These are phyloP conservation scores for Simalia tracyae DNA, from an alignment of 2,797 vertebrate species.

Conservation along the genomic window DNA sequence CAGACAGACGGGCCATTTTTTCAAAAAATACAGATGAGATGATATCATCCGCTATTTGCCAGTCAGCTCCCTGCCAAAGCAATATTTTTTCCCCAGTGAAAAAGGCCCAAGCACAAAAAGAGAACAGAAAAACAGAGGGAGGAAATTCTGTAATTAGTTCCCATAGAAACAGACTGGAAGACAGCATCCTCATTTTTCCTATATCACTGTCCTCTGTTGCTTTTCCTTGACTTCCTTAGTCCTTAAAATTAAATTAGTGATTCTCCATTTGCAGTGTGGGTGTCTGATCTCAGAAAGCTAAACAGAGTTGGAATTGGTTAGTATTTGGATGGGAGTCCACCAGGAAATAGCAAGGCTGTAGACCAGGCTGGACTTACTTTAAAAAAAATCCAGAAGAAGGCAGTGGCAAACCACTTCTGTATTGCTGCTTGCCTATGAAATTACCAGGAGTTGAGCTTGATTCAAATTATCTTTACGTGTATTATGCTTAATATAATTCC, in stretches of 20 bases:
- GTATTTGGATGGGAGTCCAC: not conserved
- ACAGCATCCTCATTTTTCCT: too few relatives aligned
- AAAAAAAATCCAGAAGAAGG: not conserved
- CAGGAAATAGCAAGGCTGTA: not conserved
- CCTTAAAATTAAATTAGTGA: not conserved
- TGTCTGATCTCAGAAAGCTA: not conserved
- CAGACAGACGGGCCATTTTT: not conserved
- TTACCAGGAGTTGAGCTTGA: not conserved
- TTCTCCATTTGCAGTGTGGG: not conserved
- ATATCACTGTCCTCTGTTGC: not conserved
- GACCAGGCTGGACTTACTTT: not conserved
- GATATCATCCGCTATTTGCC: not conserved
- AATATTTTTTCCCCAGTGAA: not conserved
- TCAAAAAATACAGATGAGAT: not conserved
- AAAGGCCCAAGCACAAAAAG: not conserved
- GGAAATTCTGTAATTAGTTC: not conserved
- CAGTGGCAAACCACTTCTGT: not conserved
- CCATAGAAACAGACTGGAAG: not conserved
- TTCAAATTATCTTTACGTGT: not conserved
- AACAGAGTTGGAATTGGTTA: not conserved
- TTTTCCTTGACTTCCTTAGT: not conserved
- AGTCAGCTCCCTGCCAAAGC: not conserved
- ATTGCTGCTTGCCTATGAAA: not conserved
- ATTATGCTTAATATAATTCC: not conserved
- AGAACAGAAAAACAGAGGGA: not conserved